Evolutionary conservation across 2,113 vertebrate species (phyloP).

Genomic region (Sakesphorus luctuosus): DNA sequence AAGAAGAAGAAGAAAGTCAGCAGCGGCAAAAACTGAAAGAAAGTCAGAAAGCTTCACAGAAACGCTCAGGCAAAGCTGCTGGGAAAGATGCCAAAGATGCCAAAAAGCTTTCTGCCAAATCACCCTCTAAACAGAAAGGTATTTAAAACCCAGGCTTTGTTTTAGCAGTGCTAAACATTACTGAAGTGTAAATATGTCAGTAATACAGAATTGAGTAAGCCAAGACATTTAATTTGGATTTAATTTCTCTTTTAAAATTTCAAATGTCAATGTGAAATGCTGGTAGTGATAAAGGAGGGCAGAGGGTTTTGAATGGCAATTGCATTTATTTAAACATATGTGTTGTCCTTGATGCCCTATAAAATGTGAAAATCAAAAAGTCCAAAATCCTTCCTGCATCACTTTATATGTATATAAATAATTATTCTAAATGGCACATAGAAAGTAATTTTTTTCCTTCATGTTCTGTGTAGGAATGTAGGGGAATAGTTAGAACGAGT

Average conservation of each 20-base stretch:
- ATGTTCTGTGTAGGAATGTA: background rate
- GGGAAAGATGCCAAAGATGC: constrained; percentile 48
- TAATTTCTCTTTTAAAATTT: background rate
- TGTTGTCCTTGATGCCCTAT: background rate
- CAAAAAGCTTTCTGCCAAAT: constrained; percentile 58
- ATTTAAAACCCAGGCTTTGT: constrained; percentile 19
- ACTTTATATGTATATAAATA: background rate
- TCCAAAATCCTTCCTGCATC: too few relatives aligned
- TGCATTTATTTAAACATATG: background rate
- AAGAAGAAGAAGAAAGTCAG: constrained; percentile 67
- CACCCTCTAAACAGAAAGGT: constrained; percentile 75
- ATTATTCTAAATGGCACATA: background rate
- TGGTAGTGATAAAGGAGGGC: background rate
- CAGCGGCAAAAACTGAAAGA: constrained; percentile 60
- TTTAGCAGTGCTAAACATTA: background rate
- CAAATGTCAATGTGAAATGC: background rate
- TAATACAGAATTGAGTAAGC: background rate
- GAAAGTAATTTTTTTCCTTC: background rate
- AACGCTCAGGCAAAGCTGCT: constrained; percentile 7
- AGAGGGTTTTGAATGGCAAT: background rate
- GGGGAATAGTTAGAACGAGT: background rate
- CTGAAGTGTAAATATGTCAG: background rate
- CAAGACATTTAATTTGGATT: background rate
- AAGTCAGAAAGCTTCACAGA: constrained; percentile 41
- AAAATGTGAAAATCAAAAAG: too few relatives aligned